A percentile compares a stretch with the other conserved stretches of the same genome.
Evolutionary conservation across 2,113 vertebrate species (phyloP).

Genomic region (Crotalus viridis): DNA sequence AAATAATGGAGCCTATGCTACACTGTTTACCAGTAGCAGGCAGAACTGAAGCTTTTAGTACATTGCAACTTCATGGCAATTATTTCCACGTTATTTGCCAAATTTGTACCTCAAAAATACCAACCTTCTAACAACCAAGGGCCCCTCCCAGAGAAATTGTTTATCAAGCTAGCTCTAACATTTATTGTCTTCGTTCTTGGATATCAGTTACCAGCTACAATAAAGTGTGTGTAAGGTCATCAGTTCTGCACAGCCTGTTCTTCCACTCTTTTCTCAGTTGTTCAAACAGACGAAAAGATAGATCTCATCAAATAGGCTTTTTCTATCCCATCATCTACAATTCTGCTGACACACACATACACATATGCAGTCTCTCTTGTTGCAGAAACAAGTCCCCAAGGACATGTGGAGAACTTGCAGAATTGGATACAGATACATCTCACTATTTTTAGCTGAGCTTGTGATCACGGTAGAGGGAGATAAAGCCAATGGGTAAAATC

Average conservation of each 20-base stretch:
- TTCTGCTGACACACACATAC: neutral
- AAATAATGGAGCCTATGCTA: neutral
- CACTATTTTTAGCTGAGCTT: neutral
- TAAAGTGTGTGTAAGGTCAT: fast-evolving
- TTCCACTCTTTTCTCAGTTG: neutral
- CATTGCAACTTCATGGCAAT: neutral
- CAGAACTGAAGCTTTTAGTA: neutral
- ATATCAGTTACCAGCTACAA: neutral
- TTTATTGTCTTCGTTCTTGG: neutral
- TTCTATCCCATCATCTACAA: neutral
- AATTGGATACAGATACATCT: neutral
- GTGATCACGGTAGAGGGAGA: neutral
- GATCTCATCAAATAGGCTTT: neutral
- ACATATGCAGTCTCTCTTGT: neutral
- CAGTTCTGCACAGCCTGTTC: neutral
- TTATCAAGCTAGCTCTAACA: neutral
- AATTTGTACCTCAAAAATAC: neutral
- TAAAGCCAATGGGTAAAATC: neutral
- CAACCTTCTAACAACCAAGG: neutral
- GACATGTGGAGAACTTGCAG: neutral
- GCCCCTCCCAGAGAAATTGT: neutral
- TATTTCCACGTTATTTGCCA: conserved; percentile 10
- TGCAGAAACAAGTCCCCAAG: neutral
- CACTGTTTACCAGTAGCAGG: too few species aligned
- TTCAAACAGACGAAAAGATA: neutral